Conservation (phyloP, 30 jellyfish, hydroid and myxozoan genomes). For the Aurelia sp. region DNA sequence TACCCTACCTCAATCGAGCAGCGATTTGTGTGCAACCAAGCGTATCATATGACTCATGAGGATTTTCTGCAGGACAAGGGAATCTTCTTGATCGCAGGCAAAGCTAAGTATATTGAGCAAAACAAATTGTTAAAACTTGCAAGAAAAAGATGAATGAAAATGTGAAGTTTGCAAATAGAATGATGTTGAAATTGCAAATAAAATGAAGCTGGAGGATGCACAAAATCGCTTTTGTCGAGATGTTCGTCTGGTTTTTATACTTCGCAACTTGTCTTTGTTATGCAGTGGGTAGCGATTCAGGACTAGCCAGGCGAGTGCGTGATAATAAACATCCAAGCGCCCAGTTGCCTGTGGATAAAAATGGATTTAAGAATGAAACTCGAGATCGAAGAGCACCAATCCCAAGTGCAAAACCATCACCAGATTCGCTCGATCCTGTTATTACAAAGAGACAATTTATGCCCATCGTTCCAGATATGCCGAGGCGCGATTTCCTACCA, state of each 20-base stretch:
- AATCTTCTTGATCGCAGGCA: conserved; percentile 25
- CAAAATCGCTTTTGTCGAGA: conserved; percentile 1
- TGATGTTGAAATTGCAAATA: conserved; percentile 22
- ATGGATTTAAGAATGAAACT: conserved; percentile 14
- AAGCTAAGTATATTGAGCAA: neutral
- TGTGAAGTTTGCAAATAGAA: neutral
- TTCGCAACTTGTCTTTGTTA: conserved; percentile 34
- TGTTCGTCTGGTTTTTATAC: conserved; percentile 58
- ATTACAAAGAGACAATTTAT: conserved; percentile 67
- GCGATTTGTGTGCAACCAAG: conserved; percentile 57
- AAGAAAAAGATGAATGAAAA: neutral
- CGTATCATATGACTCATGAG: conserved; percentile 70
- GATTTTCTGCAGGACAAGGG: conserved; percentile 35
- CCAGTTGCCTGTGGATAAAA: neutral
- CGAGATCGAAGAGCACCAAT: conserved; percentile 51
- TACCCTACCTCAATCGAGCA: conserved; percentile 30
- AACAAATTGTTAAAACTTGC: neutral
- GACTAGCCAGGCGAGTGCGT: conserved; percentile 61
- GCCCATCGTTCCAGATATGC: conserved; percentile 64
- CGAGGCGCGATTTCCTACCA: conserved; percentile 46
- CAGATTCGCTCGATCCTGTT: conserved; percentile 25
- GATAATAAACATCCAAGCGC: conserved; percentile 51
- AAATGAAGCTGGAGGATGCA: conserved; percentile 53
- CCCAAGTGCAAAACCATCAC: conserved; percentile 50
- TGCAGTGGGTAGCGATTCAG: conserved; percentile 59